Conservation (phyloP, 2,797 vertebrate genomes). For the Acrossocheilus fasciatus region DNA sequence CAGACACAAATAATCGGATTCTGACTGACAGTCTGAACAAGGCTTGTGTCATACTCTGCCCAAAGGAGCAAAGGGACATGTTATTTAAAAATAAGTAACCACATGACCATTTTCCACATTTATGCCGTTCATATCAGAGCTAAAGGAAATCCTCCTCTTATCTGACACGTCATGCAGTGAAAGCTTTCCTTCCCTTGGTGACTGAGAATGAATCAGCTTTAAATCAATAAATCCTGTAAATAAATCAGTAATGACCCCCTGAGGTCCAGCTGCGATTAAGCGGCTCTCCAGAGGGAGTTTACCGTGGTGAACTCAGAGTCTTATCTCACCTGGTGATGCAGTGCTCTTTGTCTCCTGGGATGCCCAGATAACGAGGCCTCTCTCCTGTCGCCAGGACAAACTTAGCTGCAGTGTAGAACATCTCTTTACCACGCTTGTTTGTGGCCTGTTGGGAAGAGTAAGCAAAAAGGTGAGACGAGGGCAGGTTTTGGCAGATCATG, state of each 20-base stretch:
- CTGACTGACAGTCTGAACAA: too few species aligned
- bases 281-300: constrained; percentile 21
- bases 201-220: background rate
- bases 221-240: constrained; percentile 30
- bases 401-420: constrained; percentile 84
- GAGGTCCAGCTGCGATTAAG: background rate
- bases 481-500: background rate
- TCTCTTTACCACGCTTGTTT: constrained; percentile 90
- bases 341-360: constrained; percentile 92
- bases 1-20: too few species aligned
- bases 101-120: background rate
- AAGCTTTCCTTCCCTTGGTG: constrained; percentile 5
- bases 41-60: too few species aligned
- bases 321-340: constrained; percentile 92
- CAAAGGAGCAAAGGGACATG: too few species aligned
- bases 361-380: constrained; percentile 88
- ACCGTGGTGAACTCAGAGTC: background rate
- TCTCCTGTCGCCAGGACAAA: constrained; percentile 94
- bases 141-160: background rate
- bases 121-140: background rate
- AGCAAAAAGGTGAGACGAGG: background rate
- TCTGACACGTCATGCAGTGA: background rate
- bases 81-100: background rate
- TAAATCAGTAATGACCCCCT: background rate
- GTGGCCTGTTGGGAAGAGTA: constrained; percentile 78